Conservation (phyloP, 2,113 vertebrate genomes). For the pig (Sus scrofa) region T2T-Sscrofa CM000824.6:209857001-209857500, state of each 20-base stretch:
- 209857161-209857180: slow-evolving; percentile 38
- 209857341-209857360: no score
- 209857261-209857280: slow-evolving; percentile 40
- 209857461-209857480: no score
- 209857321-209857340: not conserved
- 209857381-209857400: no score
- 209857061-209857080: not conserved
- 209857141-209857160: slow-evolving; percentile 51
- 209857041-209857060: not conserved
- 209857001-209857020: not conserved
- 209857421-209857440: no score
- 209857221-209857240: slow-evolving; percentile 35
- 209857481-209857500: no score
- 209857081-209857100: slow-evolving; percentile 23
- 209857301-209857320: slow-evolving; percentile 30
- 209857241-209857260: slow-evolving; percentile 39
- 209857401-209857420: no score
- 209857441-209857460: no score
- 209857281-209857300: slow-evolving; percentile 46
- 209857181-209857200: not conserved
- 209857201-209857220: slow-evolving; percentile 59
- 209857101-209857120: slow-evolving; percentile 34
- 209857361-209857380: no score
- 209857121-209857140: slow-evolving; percentile 51
- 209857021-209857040: not conserved